Evolutionary conservation across 2,888 invertebrate genomes (phyloP).

Genomic region (Ectobius pallidus): DNA sequence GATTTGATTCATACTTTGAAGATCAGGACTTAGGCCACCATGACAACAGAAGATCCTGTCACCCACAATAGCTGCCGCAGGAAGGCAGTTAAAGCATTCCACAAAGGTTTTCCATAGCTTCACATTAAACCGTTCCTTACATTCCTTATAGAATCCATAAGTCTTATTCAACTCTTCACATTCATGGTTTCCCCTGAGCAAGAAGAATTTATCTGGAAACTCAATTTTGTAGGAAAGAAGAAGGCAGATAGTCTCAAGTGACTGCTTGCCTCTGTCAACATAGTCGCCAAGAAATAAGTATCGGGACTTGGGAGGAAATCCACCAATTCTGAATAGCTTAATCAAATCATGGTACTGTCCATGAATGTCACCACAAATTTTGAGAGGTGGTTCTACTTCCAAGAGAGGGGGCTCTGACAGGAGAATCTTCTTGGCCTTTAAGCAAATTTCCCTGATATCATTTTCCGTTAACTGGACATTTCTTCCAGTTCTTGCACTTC

Average conservation of each 20-base stretch:
- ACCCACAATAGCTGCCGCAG: constrained; percentile 96
- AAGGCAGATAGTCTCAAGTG: constrained; percentile 96
- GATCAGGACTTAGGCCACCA: constrained; percentile 86
- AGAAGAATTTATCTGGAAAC: constrained; percentile 98
- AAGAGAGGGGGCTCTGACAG: no score
- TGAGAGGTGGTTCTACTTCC: no score
- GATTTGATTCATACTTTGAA: constrained; percentile 98
- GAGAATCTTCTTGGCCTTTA: no score
- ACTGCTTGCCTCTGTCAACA: constrained; percentile 98
- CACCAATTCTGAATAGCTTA: constrained; percentile 97
- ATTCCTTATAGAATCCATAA: constrained; percentile 89
- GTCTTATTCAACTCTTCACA: constrained; percentile 88
- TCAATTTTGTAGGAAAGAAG: constrained; percentile 98
- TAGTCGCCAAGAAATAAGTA: constrained; percentile 98
- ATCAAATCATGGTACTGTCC: constrained; percentile 98
- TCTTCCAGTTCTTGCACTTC: no score
- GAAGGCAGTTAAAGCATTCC: constrained; percentile 99
- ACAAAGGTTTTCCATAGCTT: constrained; percentile 99
- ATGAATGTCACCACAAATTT: constrained; percentile 89
- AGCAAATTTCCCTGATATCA: no score
- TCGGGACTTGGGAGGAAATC: constrained; percentile 98
- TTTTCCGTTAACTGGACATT: no score
- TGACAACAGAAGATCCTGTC: constrained; percentile 80
- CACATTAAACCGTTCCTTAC: constrained; percentile 89
- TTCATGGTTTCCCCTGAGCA: constrained; percentile 91